phyloP scores from a whole-genome alignment of 2,797 vertebrate species.

The Remorina albescens region DNA sequence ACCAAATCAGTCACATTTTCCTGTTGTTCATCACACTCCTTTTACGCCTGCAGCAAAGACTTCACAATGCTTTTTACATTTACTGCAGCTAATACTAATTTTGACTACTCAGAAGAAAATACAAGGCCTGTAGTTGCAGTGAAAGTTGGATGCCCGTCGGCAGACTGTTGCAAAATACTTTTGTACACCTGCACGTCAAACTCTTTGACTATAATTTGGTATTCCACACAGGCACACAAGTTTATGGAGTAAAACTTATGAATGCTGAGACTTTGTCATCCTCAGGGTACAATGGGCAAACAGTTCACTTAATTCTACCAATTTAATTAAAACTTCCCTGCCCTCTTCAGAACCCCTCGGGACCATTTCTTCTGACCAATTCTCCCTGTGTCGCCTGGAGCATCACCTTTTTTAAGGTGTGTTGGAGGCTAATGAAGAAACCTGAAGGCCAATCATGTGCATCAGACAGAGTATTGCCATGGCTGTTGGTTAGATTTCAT shows the following conservation, averaged over 20 bases:
- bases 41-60: background rate
- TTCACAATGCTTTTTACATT: background rate
- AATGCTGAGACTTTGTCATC: slow-evolving; percentile 24
- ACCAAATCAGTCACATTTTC: background rate
- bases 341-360: slow-evolving; percentile 20
- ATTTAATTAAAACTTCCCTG: slow-evolving; percentile 52
- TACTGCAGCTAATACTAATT: background rate
- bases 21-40: background rate
- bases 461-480: background rate
- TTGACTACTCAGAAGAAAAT: background rate
- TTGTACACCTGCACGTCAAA: background rate
- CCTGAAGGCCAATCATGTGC: background rate
- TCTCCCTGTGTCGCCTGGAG: slow-evolving; percentile 13
- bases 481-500: background rate
- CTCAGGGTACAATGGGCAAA: slow-evolving; percentile 42
- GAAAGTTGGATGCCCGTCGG: background rate
- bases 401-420: slow-evolving; percentile 46
- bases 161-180: slow-evolving; percentile 5
- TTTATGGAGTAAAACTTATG: slow-evolving; percentile 10
- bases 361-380: slow-evolving; percentile 10
- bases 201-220: background rate
- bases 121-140: background rate
- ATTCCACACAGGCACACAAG: slow-evolving; percentile 12
- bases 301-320: slow-evolving; percentile 23
- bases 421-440: slow-evolving; percentile 15